Base-by-base conservation (phyloP, 2,888 invertebrate genomes). In the Oscheius onirici region DNA sequence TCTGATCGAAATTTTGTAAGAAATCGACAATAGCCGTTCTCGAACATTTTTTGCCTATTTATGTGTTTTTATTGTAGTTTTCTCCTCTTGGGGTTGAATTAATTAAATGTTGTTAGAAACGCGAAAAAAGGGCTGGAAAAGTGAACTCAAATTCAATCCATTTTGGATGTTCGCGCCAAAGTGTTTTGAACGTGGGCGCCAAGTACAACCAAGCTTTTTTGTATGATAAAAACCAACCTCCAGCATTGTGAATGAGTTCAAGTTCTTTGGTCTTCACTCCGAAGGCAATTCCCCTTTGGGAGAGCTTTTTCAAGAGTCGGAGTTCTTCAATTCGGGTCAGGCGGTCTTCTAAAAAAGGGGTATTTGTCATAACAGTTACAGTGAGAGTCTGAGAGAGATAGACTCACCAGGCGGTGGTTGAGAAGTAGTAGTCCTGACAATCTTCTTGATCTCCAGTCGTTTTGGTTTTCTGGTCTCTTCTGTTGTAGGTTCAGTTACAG, bases 221-320 rank as follows among this genome's bases (percentile, higher is more conserved):
- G 24, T 24, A 11, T 6, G 13, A 24, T 24, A 8, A 20, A 28
- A n/a, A 13, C 26, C 2, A 15, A 46, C 63, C 63, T 26, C 26
- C 49, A 13, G 46, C 15, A n/a, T 46, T 63, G 34, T 63, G 63
- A 28, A 63, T 63, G 2, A 63, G 28, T 34, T 63, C 63, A 13
- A 63, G 49, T n/a, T 63, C 63, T n/a, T 63, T 63, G 17, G 44
- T 63, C 28, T 26, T 46, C 2, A 63, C 63, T 63, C 63, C 63
- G 49, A 63, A 63, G 26, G 63, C 63, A 15, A 63, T 63, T 15
- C 63, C 63, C 28, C 49, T n/a, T 24, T 46, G 44, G 26, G 63
- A 24, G 26, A 63, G 46, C 15, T 63, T 63, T 28, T 63, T 63
- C 49, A 63, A 26, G 26, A 63, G 28, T 1, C 49, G 46, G 11